Percentiles rank a stretch among this genome's conserved stretches.
phyloP scores from a whole-genome alignment of 30 jellyfish, hydroid and myxozoan species.

The Chironex yamaguchii region DNA sequence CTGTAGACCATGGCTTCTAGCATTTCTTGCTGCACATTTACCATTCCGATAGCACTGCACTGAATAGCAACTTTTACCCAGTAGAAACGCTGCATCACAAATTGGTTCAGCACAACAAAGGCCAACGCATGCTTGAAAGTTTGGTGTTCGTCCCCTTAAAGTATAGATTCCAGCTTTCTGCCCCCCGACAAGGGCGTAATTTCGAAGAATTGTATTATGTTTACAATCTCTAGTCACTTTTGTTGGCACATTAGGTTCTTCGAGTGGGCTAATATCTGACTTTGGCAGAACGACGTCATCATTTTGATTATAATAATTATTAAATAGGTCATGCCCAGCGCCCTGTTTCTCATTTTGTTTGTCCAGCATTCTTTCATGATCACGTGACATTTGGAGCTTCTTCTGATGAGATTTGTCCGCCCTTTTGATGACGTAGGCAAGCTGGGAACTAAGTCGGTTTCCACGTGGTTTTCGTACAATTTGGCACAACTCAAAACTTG shows the following conservation, averaged over 20 bases:
- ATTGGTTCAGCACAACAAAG: conserved; percentile 93
- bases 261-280: conserved; percentile 67
- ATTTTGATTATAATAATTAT: not conserved
- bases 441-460: conserved; percentile 72
- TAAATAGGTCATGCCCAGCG: not conserved
- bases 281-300: conserved; percentile 70
- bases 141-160: conserved; percentile 91
- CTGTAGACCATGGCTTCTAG: conserved; percentile 77
- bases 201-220: conserved; percentile 62
- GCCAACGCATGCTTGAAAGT: conserved; percentile 84
- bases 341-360: conserved; percentile 38
- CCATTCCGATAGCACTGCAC: conserved; percentile 94
- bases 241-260: conserved; percentile 89
- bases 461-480: conserved; percentile 80
- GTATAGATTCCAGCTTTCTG: conserved; percentile 97
- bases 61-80: conserved; percentile 95
- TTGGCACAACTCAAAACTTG: conserved; percentile 90
- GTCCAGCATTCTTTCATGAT: conserved; percentile 72
- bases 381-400: conserved; percentile 62
- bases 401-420: conserved; percentile 59
- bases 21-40: conserved; percentile 90
- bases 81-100: conserved; percentile 97
- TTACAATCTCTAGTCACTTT: conserved; percentile 81
- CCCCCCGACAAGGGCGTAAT: conserved; percentile 92
- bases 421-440: conserved; percentile 92